These are phyloP conservation scores for Acropternis orthonyx DNA, from an alignment of 2,797 vertebrate species.

Conservation along the genomic window DNA sequence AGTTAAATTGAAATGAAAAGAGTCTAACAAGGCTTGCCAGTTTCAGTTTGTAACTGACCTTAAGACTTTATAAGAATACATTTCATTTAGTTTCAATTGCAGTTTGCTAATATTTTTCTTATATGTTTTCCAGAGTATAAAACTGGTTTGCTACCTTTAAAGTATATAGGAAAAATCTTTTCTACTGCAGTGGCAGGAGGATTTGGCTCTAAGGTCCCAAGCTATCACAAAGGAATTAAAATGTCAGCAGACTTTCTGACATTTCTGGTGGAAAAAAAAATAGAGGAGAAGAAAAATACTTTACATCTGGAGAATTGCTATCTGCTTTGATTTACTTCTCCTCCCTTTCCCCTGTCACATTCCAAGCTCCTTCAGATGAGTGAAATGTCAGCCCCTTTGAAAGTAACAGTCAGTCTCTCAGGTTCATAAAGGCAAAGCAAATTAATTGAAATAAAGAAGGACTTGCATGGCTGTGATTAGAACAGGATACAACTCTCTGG, in stretches of 20 bases:
- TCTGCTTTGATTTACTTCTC: slow-evolving; percentile 83
- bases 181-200: not conserved
- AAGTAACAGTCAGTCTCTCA: slow-evolving; percentile 73
- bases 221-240: slow-evolving; percentile 76
- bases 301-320: slow-evolving; percentile 85
- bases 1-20: not conserved
- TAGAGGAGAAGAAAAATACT: slow-evolving; percentile 78
- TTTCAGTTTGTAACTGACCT: not conserved
- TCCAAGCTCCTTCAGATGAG: slow-evolving; percentile 81
- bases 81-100: not conserved
- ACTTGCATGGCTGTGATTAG: slow-evolving; percentile 67
- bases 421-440: slow-evolving; percentile 82
- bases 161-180: slow-evolving; percentile 1
- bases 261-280: slow-evolving; percentile 74
- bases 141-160: not conserved
- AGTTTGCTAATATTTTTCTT: not conserved
- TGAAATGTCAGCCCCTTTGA: slow-evolving; percentile 80
- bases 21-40: not conserved
- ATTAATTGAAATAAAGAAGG: slow-evolving; percentile 77
- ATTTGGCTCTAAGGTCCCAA: slow-evolving; percentile 34
- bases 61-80: not conserved
- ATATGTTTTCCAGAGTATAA: not conserved
- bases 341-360: slow-evolving; percentile 85
- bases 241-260: slow-evolving; percentile 77
- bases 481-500: slow-evolving; percentile 57